These are phyloP conservation scores for Sceloporus tristichus DNA, from an alignment of 2,113 vertebrate genomes.

Conservation along the genomic window DNA sequence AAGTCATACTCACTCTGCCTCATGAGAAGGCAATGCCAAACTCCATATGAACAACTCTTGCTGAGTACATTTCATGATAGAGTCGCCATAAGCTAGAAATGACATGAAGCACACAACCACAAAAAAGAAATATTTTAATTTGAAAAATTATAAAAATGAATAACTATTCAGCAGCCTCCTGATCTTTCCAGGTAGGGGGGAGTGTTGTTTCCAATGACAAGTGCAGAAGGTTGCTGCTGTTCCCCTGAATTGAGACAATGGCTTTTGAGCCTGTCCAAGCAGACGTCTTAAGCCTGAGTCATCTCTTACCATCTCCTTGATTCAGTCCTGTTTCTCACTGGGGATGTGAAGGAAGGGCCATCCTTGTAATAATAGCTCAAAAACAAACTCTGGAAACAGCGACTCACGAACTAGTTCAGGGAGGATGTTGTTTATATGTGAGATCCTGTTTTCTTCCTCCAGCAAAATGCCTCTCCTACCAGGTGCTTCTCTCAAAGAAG, in stretches of 20 bases:
- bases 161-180: background rate
- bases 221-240: background rate
- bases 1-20: too few relatives aligned
- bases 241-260: background rate
- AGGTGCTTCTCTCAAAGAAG: conserved; percentile 76
- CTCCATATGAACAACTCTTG: too few relatives aligned
- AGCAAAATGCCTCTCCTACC: conserved; percentile 72
- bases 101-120: too few relatives aligned
- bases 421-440: conserved; percentile 84
- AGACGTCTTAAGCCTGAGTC: conserved; percentile 40
- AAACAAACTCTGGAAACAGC: conserved; percentile 73
- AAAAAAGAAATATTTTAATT: background rate
- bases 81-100: too few relatives aligned
- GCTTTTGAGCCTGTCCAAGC: background rate
- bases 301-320: conserved; percentile 45
- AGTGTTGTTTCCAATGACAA: background rate
- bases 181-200: background rate
- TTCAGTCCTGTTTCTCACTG: conserved; percentile 51
- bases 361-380: conserved; percentile 54
- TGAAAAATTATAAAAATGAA: background rate
- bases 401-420: conserved; percentile 61
- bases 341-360: background rate
- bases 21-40: too few relatives aligned
- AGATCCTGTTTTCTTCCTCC: conserved; percentile 86
- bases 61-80: too few relatives aligned